phyloP scores from a whole-genome alignment of 2,797 vertebrate genomes.

The Macropodus opercularis region DNA sequence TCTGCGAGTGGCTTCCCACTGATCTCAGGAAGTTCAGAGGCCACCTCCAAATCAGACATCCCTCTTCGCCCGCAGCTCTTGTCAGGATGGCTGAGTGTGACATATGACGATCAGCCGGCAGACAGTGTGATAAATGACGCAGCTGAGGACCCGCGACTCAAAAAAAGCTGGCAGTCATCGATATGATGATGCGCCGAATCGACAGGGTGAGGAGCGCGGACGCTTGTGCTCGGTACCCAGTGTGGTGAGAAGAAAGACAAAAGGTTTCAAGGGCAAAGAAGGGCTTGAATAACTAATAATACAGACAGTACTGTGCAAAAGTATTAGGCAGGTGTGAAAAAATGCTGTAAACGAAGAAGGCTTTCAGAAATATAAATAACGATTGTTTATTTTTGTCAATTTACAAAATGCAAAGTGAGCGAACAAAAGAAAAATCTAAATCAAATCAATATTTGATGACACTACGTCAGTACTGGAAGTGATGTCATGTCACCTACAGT shows the following conservation, averaged over 20 bases:
- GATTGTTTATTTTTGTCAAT: too few species aligned
- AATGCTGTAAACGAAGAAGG: too few species aligned
- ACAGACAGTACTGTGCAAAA: too few species aligned
- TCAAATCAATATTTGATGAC: too few species aligned
- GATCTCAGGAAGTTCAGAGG: constrained; percentile 43
- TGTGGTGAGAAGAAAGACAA: constrained; percentile 2
- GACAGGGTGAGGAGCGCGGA: constrained; percentile 19
- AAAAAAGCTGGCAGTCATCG: constrained; percentile 31
- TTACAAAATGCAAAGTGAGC: too few species aligned
- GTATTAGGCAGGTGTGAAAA: too few species aligned
- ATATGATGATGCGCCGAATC: constrained; percentile 39
- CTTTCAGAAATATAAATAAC: too few species aligned
- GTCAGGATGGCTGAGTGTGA: constrained; percentile 52
- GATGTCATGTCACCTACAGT: too few species aligned
- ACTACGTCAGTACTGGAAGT: too few species aligned
- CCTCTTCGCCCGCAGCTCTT: constrained; percentile 19
- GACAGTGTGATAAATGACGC: constrained; percentile 62
- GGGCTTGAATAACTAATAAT: too few species aligned
- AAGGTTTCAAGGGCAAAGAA: constrained; percentile 15
- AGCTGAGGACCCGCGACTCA: constrained; percentile 27
- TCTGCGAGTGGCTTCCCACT: constrained; percentile 34
- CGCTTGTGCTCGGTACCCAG: background rate
- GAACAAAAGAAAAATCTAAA: too few species aligned
- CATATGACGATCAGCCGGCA: constrained; percentile 37
- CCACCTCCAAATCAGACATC: constrained; percentile 44